Evolutionary conservation across 2,113 vertebrate genomes (phyloP).

Genomic region (Chaenocephalus aceratus): DNA sequence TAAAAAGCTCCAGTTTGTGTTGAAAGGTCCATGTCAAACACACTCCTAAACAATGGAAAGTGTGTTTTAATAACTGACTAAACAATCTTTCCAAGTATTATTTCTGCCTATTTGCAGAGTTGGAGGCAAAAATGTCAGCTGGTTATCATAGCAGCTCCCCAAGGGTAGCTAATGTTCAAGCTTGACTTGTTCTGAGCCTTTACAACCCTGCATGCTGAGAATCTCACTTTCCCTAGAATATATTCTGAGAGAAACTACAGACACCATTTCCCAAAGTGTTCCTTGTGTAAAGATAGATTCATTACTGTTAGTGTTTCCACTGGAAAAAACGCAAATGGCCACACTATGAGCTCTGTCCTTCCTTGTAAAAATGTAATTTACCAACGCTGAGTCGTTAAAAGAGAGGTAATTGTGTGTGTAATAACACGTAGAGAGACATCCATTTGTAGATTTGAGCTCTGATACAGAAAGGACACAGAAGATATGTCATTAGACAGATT

Average conservation of each 20-base stretch:
- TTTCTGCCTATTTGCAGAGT: conserved; percentile 35
- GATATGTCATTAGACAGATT: conserved; percentile 41
- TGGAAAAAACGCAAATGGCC: background rate
- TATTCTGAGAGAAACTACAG: background rate
- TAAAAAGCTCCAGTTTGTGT: conserved; percentile 10
- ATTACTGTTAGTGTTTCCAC: background rate
- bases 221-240: background rate
- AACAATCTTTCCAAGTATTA: background rate
- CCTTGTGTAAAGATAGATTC: background rate
- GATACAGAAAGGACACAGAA: conserved; percentile 18
- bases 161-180: conserved; percentile 8
- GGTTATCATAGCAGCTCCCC: conserved; percentile 18
- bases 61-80: conserved; percentile 25
- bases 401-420: conserved; percentile 51
- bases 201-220: conserved; percentile 10
- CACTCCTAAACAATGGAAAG: background rate
- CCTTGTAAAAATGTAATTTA: conserved; percentile 23
- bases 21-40: conserved; percentile 21
- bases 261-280: conserved; percentile 5
- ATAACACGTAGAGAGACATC: conserved; percentile 38
- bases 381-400: conserved; percentile 23
- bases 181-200: conserved; percentile 10
- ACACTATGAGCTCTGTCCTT: conserved; percentile 8
- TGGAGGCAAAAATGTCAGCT: background rate
- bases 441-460: conserved; percentile 12